Percentiles rank a stretch among this genome's conserved stretches.
Conservation (phyloP, 2,113 vertebrate genomes). For the Crotalus horridus region DNA sequence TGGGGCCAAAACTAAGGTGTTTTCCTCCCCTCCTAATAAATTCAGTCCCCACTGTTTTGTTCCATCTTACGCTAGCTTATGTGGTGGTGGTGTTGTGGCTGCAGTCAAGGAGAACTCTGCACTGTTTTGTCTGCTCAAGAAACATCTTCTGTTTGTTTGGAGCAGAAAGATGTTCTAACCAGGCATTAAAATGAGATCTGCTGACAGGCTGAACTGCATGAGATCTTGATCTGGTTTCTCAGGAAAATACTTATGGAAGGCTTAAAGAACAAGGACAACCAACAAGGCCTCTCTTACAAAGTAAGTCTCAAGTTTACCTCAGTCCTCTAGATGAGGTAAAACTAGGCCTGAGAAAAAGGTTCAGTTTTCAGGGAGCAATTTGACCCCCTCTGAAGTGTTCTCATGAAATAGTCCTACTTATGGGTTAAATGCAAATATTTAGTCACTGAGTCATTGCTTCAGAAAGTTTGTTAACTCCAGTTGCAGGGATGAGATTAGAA, state of each 20-base stretch:
- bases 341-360: neutral
- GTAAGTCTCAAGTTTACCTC: neutral
- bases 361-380: neutral
- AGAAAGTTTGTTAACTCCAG: neutral
- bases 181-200: conserved; percentile 42
- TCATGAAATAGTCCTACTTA: neutral
- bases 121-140: neutral
- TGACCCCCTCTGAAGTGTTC: neutral
- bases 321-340: neutral
- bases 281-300: neutral
- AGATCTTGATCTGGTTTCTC: conserved; percentile 25
- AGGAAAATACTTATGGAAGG: conserved; percentile 34
- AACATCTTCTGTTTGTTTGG: conserved; percentile 9
- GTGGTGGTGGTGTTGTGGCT: conserved; percentile 31
- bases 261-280: conserved; percentile 7
- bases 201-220: conserved; percentile 34
- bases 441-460: neutral
- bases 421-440: neutral
- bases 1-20: neutral
- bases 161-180: conserved; percentile 24
- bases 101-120: conserved; percentile 8
- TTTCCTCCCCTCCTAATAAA: conserved; percentile 65
- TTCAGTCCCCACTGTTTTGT: conserved; percentile 75
- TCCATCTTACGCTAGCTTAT: conserved; percentile 54
- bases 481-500: neutral